These are phyloP conservation scores for Caenorhabditis panamensis DNA, from an alignment of 2,888 invertebrate genomes.

Conservation along the genomic window DNA sequence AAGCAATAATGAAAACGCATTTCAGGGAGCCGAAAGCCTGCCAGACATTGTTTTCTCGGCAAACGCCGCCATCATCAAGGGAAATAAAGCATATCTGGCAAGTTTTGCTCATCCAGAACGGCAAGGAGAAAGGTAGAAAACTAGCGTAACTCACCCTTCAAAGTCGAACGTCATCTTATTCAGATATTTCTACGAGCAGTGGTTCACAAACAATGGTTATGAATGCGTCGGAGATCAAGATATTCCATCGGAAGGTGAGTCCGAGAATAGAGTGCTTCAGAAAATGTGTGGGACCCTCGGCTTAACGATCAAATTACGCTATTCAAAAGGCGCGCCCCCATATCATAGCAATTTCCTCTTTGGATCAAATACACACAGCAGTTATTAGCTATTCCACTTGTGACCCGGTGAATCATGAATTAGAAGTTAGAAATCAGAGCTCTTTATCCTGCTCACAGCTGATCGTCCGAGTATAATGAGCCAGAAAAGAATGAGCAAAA, in stretches of 20 bases:
- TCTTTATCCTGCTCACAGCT: slow-evolving; percentile 32
- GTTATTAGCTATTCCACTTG: slow-evolving; percentile 51
- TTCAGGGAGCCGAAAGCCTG: slow-evolving; percentile 76
- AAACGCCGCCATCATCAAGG: slow-evolving; percentile 79
- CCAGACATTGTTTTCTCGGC: slow-evolving; percentile 81
- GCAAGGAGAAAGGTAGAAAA: slow-evolving; percentile 73
- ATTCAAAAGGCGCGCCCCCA: slow-evolving; percentile 57
- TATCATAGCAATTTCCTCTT: slow-evolving; percentile 59
- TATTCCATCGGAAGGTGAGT: slow-evolving; percentile 79
- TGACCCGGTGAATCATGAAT: slow-evolving; percentile 48
- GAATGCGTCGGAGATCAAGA: slow-evolving; percentile 73
- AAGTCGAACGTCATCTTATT: slow-evolving; percentile 46
- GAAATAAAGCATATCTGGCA: slow-evolving; percentile 78
- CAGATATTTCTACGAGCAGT: slow-evolving; percentile 68
- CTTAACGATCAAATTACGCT: slow-evolving; percentile 51
- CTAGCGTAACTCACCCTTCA: slow-evolving; percentile 19
- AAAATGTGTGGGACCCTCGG: slow-evolving; percentile 41
- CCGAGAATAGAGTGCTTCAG: slow-evolving; percentile 15
- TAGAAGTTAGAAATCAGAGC: slow-evolving; percentile 42
- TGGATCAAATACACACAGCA: slow-evolving; percentile 48
- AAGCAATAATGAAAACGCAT: background rate
- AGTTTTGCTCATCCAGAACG: slow-evolving; percentile 79
- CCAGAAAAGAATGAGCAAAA: slow-evolving; percentile 2
- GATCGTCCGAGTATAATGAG: slow-evolving; percentile 23
- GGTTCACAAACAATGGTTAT: slow-evolving; percentile 75